phyloP scores from a whole-genome alignment of 1,140 invertebrate species.

The Papilio polyxenes region DNA sequence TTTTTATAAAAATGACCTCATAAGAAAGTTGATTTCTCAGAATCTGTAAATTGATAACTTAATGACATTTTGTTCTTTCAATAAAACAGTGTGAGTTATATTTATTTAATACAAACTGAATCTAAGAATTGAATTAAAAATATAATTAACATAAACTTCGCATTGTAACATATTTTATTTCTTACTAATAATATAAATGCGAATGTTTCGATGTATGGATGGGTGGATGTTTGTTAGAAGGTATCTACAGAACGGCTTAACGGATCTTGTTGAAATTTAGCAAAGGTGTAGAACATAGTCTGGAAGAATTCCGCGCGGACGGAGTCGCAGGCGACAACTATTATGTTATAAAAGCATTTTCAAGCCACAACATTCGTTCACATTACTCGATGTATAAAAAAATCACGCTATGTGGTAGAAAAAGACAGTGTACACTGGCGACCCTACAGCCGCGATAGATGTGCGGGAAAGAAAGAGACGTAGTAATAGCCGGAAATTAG shows the following conservation, averaged over 20 bases:
- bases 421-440: constrained; percentile 66
- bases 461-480: constrained; percentile 79
- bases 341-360: constrained; percentile 14
- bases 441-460: constrained; percentile 67
- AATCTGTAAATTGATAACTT: background rate
- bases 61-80: background rate
- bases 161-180: background rate
- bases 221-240: no score
- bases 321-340: no score
- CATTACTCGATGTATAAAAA: constrained; percentile 56
- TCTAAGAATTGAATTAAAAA: no score
- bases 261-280: no score
- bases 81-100: no score
- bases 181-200: no score
- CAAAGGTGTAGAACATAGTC: no score
- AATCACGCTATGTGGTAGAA: constrained; percentile 60
- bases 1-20: background rate
- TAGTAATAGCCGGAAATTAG: constrained; percentile 80
- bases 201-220: no score
- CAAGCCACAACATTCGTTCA: constrained; percentile 36
- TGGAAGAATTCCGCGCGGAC: no score
- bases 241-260: no score
- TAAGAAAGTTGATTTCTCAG: background rate
- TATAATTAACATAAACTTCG: background rate
- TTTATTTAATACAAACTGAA: no score